Evolutionary conservation across 2,888 invertebrate genomes (phyloP), one percentile per base, ranked within the genome.

Genomic region (Plagodis pulveraria): DNA sequence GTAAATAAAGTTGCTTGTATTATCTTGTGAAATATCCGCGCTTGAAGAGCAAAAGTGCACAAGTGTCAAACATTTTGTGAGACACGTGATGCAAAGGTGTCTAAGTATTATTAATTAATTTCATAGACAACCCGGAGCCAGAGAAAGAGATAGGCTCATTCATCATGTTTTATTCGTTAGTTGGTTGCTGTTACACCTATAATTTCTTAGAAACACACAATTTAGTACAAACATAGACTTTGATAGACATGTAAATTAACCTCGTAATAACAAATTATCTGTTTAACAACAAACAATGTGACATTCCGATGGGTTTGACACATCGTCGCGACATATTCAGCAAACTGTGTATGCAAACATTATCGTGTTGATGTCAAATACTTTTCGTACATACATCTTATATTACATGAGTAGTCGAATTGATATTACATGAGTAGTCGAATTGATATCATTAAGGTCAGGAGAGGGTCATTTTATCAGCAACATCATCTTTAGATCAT

Each of bases 301-400:
- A 81, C 80, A 84, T 84, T 79, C 82, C 80, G 69, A 68, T 65
- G 77, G 73, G 78, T 80, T 84, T 86, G 82, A 80, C 86, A 86
- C 82, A 78, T 81, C 70, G 77, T 72, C 74, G 85, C 69, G 76
- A 86, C 63, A 76, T 84, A 84, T 85, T 80, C 77, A 74, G 81
- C 83, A 84, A 86, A 87, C 84, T 75, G 66, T 73, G 58, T 66
- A 56, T 46, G 80, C 82, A 88, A 88, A 89, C 73, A 86, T 72
- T 74, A 48, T 74, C 67, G 59, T 76, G 71, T 72, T 74, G 75
- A 79, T 75, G 74, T 75, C 71, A 79, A 78, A 79, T 70, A 64
- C 72, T 71, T 72, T 61, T 62, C 61, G 33, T 58, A 52, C 50
- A 48, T 55, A 52, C 38, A 5, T 60, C 51, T 47, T 48, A 41